Evolutionary conservation across 2,113 vertebrate genomes (phyloP).

Genomic region (zebrafish (Danio rerio)): GRCz12tu NC_133194.1:28899501-28900000

Average conservation of each 20-base stretch:
- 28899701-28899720: slow-evolving; percentile 7
- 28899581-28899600: neutral
- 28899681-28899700: neutral
- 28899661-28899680: neutral
- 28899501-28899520: neutral
- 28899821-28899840: slow-evolving; percentile 92
- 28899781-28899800: slow-evolving; percentile 75
- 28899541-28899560: slow-evolving; percentile 21
- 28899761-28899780: slow-evolving; percentile 84
- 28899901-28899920: slow-evolving; percentile 81
- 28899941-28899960: neutral
- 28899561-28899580: neutral
- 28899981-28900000: neutral
- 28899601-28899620: neutral
- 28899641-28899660: slow-evolving; percentile 28
- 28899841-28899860: slow-evolving; percentile 75
- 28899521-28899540: neutral
- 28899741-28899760: slow-evolving; percentile 83
- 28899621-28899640: neutral
- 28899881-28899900: slow-evolving; percentile 78
- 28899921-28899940: slow-evolving; percentile 66
- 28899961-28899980: neutral
- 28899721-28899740: slow-evolving; percentile 81
- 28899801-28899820: slow-evolving; percentile 83
- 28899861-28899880: slow-evolving; percentile 80